Evolutionary conservation across 2,113 vertebrate species (phyloP).

Genomic region (Percopsis transmontana): DNA sequence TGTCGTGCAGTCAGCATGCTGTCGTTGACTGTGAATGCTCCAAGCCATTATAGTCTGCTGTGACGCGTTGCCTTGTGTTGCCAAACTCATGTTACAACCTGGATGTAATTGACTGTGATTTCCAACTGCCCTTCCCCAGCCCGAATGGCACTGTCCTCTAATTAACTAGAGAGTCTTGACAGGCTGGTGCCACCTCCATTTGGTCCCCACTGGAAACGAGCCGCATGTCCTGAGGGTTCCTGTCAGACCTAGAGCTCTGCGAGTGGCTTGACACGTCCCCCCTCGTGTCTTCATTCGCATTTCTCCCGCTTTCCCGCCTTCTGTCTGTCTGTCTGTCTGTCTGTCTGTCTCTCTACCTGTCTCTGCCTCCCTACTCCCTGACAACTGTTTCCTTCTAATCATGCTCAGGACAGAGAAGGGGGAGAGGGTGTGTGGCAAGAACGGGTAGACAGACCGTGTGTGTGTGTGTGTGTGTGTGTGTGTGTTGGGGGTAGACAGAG

Average conservation of each 20-base stretch:
- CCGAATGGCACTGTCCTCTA: slow-evolving; percentile 68
- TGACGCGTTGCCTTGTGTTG: slow-evolving; percentile 59
- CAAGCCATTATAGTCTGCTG: slow-evolving; percentile 9
- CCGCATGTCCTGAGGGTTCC: slow-evolving; percentile 72
- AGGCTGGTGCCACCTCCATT: slow-evolving; percentile 75
- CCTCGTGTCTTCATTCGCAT: slow-evolving; percentile 64
- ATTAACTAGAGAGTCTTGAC: slow-evolving; percentile 74
- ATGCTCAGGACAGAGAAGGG: slow-evolving; percentile 57
- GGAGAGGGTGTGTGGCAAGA: slow-evolving; percentile 48
- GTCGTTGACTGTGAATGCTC: not conserved
- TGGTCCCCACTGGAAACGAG: slow-evolving; percentile 73
- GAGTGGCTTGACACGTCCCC: slow-evolving; percentile 66
- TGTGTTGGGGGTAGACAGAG: slow-evolving; percentile 2
- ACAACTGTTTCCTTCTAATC: slow-evolving; percentile 69
- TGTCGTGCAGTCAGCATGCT: slow-evolving; percentile 51
- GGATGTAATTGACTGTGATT: slow-evolving; percentile 70
- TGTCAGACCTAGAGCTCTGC: slow-evolving; percentile 65
- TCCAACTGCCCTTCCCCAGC: slow-evolving; percentile 60
- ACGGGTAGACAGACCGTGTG: slow-evolving; percentile 43
- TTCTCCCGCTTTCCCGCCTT: slow-evolving; percentile 17
- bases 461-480: slow-evolving; percentile 5
- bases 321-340: slow-evolving; percentile 15
- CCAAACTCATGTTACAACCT: slow-evolving; percentile 62
- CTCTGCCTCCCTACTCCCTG: slow-evolving; percentile 4
- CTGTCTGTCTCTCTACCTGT: slow-evolving; percentile 6